Evolutionary conservation across 2,113 vertebrate species (phyloP).

Genomic region (Podocnemis expansa): DNA sequence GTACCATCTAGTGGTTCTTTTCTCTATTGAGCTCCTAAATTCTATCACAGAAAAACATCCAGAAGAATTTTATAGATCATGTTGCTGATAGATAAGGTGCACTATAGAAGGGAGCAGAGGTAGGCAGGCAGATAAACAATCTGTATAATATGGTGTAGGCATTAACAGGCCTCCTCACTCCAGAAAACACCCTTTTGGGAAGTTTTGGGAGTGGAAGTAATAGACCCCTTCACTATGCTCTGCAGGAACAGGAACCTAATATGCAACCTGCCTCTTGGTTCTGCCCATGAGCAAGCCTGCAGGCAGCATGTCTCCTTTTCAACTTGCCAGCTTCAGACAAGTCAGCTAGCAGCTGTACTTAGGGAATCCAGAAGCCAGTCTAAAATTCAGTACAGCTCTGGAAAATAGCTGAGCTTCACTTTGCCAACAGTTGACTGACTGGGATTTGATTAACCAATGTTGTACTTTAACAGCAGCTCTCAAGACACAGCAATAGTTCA

Average conservation of each 20-base stretch:
- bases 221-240: fast-evolving
- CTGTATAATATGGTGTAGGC: fast-evolving
- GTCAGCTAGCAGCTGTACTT: fast-evolving
- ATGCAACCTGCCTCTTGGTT: background rate
- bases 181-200: background rate
- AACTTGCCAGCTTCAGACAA: background rate
- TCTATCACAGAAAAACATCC: background rate
- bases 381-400: fast-evolving
- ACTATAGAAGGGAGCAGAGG: background rate
- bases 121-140: background rate
- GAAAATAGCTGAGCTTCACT: background rate
- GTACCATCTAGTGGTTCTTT: conserved; percentile 68
- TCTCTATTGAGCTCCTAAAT: background rate
- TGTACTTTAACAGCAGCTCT: fast-evolving
- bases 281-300: fast-evolving
- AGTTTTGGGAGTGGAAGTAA: background rate
- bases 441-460: background rate
- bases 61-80: background rate
- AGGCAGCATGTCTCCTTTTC: fast-evolving
- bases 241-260: fast-evolving
- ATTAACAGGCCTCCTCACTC: background rate
- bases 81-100: background rate
- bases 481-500: background rate
- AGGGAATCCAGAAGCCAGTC: background rate
- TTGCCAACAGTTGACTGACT: background rate